These are phyloP conservation scores for Periplaneta americana DNA, from an alignment of 1,140 invertebrate species.

Conservation along the genomic window DNA sequence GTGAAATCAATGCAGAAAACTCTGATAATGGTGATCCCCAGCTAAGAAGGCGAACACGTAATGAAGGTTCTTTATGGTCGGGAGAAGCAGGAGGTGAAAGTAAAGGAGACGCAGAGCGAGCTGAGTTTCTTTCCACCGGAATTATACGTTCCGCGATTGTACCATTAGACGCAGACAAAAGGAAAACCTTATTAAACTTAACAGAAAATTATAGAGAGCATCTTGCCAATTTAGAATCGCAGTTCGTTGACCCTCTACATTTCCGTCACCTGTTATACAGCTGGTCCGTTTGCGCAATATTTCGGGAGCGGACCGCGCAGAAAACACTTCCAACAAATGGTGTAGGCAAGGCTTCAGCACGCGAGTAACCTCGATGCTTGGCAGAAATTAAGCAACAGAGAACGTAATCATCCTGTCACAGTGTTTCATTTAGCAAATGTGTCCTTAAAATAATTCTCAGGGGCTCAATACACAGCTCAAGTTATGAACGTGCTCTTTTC, in stretches of 20 bases:
- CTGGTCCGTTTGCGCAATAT: neutral
- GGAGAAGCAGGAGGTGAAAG: neutral
- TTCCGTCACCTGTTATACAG: neutral
- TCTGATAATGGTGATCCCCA: no score
- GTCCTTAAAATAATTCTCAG: no score
- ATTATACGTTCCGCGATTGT: neutral
- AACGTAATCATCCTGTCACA: no score
- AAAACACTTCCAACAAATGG: neutral
- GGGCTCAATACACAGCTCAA: no score
- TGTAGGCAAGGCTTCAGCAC: neutral
- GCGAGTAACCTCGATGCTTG: no score
- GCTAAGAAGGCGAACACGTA: neutral
- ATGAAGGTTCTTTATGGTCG: neutral
- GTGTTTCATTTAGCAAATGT: no score
- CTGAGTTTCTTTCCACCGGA: no score
- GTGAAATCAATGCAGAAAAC: neutral
- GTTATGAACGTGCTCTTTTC: no score
- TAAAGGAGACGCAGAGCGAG: no score
- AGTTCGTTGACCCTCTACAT: neutral
- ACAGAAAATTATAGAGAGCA: neutral
- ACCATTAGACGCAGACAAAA: neutral
- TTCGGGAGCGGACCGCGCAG: neutral
- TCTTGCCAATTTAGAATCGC: neutral
- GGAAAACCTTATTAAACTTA: neutral
- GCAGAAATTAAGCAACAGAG: no score